Base-by-base conservation (phyloP, 2,113 vertebrate species). In the Oreochromis tanganicae region DNA sequence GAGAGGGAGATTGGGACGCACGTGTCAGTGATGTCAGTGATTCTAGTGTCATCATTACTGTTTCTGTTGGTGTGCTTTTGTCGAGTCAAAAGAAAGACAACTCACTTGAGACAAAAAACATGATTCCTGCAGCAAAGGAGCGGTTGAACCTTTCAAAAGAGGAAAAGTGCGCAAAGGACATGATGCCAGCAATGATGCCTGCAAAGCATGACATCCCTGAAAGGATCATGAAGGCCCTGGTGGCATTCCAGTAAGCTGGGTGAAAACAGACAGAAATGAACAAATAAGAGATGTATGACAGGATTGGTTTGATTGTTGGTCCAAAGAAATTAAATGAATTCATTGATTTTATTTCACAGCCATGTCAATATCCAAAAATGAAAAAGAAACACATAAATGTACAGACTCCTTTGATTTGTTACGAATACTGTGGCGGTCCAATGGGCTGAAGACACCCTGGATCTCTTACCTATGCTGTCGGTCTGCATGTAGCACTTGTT, bases 191-290 rank as follows among this genome's bases (percentile, higher is more conserved):
- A 34, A 98, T 92, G 94, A 98, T 96, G 78, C 97, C 97, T 0
- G 96, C 93, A 7, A 97, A 97, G 90, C 97, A 97, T 0, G 96
- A 95, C 94, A 98, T 95, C 63, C 96, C 96, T 1, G 97, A 97
- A 56, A 98, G 95, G 95, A 98, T 97, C 97, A 97, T 98, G 94
- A 98, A 97, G 83, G 97, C 97, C n/a, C 97, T 92, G 38, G 97
- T 97, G 83, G 97, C 97, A 54, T 98, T 98, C 97, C 97, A 97
- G 85, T 97, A 98, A 1, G 96, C 97, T 97, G 93, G 5, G 84
- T 71, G 59, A 34, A 89, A 91, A 66, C 24, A 84, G 52, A 32
- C 4, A 75, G 50, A 54, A 52, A 54, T 81, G 16, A 78, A 78
- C 16, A n/a, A 55, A 24, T 55, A 55, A 52, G 16, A 6, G 16